phyloP scores from a whole-genome alignment of 2,113 vertebrate genomes.

The Scomber scombrus region DNA sequence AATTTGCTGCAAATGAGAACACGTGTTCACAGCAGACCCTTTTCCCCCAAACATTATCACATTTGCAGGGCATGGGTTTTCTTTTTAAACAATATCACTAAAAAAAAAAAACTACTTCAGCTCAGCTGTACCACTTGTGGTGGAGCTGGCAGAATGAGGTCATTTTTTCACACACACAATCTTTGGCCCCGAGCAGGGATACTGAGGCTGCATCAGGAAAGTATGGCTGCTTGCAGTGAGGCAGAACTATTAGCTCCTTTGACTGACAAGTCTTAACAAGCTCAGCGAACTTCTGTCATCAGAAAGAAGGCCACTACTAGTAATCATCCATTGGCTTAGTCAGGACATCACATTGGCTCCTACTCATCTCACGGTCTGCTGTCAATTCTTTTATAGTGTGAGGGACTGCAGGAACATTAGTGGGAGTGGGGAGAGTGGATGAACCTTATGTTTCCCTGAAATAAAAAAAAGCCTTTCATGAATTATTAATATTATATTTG shows the following conservation, averaged over 20 bases:
- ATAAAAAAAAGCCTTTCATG: too few species aligned
- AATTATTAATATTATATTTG: too few species aligned
- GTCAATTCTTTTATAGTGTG: neutral
- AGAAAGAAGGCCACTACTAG: conserved; percentile 24
- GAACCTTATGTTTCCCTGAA: too few species aligned
- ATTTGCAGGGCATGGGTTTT: neutral
- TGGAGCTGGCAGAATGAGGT: conserved; percentile 66
- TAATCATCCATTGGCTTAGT: neutral
- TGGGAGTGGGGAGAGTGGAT: too few species aligned
- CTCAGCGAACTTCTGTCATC: conserved; percentile 20
- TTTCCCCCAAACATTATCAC: neutral
- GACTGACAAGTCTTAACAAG: conserved; percentile 16
- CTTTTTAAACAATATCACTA: neutral
- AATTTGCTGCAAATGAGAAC: too few species aligned
- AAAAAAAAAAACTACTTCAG: neutral
- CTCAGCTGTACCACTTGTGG: conserved; percentile 26
- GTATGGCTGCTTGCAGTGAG: conserved; percentile 12
- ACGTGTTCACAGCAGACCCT: neutral
- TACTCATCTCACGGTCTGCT: neutral
- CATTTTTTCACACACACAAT: conserved; percentile 19
- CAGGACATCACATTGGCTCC: neutral
- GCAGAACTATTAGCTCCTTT: conserved; percentile 29
- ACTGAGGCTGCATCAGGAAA: neutral
- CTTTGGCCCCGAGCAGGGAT: conserved; percentile 19
- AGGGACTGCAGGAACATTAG: neutral